Evolutionary conservation across 2,888 invertebrate species (phyloP).

Genomic region (Podabrus alpinus): DNA sequence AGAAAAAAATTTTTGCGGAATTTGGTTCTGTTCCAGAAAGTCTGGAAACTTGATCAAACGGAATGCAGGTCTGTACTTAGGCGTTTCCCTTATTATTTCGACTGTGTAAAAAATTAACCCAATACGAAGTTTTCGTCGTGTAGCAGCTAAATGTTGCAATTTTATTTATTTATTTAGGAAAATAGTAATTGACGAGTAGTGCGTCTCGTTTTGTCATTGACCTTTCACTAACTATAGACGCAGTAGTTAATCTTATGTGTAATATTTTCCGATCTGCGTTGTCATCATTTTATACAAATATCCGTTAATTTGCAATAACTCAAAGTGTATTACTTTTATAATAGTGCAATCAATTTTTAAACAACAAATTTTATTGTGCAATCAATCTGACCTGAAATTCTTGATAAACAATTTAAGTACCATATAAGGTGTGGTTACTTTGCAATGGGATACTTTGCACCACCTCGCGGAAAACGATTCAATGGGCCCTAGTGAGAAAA

Average conservation of each 20-base stretch:
- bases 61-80: background rate
- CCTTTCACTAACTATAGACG: background rate
- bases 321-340: background rate
- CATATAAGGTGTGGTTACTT: no score
- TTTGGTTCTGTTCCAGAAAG: background rate
- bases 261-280: background rate
- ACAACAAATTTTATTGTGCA: background rate
- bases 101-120: background rate
- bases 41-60: background rate
- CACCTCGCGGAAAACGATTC: no score
- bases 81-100: no score
- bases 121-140: no score
- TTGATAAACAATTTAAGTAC: no score
- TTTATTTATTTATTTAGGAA: background rate
- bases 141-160: no score
- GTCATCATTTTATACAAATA: background rate
- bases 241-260: background rate
- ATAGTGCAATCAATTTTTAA: background rate
- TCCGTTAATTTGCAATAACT: background rate
- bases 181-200: background rate
- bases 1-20: no score
- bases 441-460: no score
- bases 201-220: background rate
- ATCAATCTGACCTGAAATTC: background rate
- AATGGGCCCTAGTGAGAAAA: no score